A percentile compares a stretch with the other conserved stretches of the same genome.
phyloP scores from a whole-genome alignment of 2,888 invertebrate species.

The Stegana nigrithorax region DNA sequence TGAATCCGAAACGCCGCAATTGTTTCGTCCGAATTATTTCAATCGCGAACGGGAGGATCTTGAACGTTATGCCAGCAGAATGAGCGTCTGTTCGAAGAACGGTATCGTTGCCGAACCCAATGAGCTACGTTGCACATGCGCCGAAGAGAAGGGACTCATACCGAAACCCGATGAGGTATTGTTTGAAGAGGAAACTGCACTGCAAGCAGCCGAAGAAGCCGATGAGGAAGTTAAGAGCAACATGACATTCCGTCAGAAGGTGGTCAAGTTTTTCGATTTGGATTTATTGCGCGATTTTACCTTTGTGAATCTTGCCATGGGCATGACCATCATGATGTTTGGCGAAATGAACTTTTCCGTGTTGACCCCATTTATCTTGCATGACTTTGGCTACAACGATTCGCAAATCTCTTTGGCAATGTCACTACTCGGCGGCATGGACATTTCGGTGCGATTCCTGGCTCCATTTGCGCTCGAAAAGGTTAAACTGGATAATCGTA shows the following conservation, averaged over 20 bases:
- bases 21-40: constrained; percentile 70
- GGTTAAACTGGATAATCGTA: constrained; percentile 77
- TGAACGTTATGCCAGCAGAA: constrained; percentile 59
- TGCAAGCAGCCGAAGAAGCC: constrained; percentile 44
- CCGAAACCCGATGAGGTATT: constrained; percentile 47
- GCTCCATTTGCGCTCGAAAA: constrained; percentile 77
- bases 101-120: constrained; percentile 39
- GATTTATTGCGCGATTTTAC: constrained; percentile 76
- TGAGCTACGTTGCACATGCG: constrained; percentile 58
- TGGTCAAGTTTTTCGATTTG: constrained; percentile 77
- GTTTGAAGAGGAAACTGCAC: constrained; percentile 31
- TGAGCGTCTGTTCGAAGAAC: constrained; percentile 56
- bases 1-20: constrained; percentile 15
- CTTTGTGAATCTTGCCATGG: constrained; percentile 78
- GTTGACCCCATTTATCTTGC: constrained; percentile 78
- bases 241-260: constrained; percentile 72
- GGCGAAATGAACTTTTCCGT: constrained; percentile 81
- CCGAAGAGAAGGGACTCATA: constrained; percentile 59
- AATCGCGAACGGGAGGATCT: constrained; percentile 72
- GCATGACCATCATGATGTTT: constrained; percentile 79
- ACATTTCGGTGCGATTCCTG: constrained; percentile 75
- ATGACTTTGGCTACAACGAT: constrained; percentile 74
- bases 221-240: constrained; percentile 59
- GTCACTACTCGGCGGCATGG: constrained; percentile 77
- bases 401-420: constrained; percentile 75